Evolutionary conservation across 2,797 vertebrate genomes (phyloP), one percentile per base, ranked within the genome.

Genomic region (Sciurus carolinensis): DNA sequence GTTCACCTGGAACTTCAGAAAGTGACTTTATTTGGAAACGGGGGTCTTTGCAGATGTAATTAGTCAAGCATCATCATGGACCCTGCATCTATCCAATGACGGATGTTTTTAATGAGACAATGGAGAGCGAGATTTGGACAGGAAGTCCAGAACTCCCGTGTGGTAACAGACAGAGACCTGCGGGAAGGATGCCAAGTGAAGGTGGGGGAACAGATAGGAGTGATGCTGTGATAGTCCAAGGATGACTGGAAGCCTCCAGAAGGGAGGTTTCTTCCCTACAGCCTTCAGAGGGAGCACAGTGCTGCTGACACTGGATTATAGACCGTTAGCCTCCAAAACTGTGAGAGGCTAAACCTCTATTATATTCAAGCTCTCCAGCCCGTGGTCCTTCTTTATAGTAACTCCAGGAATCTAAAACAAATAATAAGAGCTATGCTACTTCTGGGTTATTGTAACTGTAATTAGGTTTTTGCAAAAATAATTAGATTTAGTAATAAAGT

Each of bases 381-480:
- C 66, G 36, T 28, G 10, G 4, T 59, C 42, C 13, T 89, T 92
- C 79, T 6, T 42, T 72, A 52, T 1, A 18, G 22, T 57, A 88
- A 36, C 39, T 72, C 50, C 44, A 77, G 75, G n/a, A 82, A 86
- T 75, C 17, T 12, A 91, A 64, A 28, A 36, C n/a, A 79, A 54
- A 28, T 39, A 39, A 33, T 62, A 90, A 71, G 24, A 82, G 5
- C 52, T 52, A 24, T 24, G 22, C 22, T 73, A 75, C 28, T 84
- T 87, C n/a, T 50, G 54, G 28, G 8, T 80, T 79, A 44, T 36
- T 80, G 47, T n/a, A 83, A 54, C 39, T 77, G 44, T 33, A 59
- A 64, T 71, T 80, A 87, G 57, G 64, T n/a, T 30, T 79, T 24
- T 85, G 33, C 71, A 97, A 91, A 47, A 62, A 22, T 67, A 90